phyloP scores from a whole-genome alignment of 1,140 invertebrate species.

The Pogonognathellus flavescens region DNA sequence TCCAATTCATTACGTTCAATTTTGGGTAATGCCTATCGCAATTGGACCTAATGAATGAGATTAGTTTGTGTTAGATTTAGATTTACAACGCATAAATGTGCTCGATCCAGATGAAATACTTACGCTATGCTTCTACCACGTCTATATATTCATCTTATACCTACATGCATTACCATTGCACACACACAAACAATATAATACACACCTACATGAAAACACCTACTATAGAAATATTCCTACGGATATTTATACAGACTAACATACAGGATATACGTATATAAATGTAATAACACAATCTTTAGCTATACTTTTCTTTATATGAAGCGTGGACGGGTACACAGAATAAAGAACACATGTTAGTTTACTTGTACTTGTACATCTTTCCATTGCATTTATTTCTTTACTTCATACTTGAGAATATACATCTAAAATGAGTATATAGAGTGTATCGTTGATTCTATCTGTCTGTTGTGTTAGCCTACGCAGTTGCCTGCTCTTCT shows the following conservation, averaged over 20 bases:
- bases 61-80: constrained; percentile 68
- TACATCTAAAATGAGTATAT: background rate
- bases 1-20: constrained; percentile 68
- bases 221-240: no score
- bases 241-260: no score
- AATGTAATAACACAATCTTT: no score
- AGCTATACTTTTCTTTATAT: background rate
- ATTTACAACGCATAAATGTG: constrained; percentile 67
- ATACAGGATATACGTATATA: no score
- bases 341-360: background rate
- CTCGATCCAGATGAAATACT: constrained; percentile 54
- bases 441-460: background rate
- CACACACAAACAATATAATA: background rate
- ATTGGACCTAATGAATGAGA: constrained; percentile 68
- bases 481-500: background rate
- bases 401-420: background rate
- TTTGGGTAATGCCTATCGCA: constrained; percentile 67
- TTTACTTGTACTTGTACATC: background rate
- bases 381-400: background rate
- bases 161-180: background rate
- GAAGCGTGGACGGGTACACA: background rate
- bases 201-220: background rate
- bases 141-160: background rate
- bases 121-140: background rate
- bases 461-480: constrained; percentile 10